Conservation (phyloP, 2,888 invertebrate species). For the Cistogaster globosa region DNA sequence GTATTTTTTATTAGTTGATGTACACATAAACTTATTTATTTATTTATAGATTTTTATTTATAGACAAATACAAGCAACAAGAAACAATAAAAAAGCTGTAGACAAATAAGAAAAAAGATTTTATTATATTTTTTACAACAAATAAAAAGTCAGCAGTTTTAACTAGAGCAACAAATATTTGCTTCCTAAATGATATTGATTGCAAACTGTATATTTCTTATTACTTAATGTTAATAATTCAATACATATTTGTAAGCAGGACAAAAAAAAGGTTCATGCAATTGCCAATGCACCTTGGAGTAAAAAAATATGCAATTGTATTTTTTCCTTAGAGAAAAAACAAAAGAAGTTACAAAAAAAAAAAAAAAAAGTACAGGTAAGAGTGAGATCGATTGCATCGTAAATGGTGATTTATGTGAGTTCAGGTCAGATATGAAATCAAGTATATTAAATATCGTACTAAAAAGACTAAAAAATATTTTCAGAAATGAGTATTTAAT, state of each 20-base stretch:
- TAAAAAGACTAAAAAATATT: too few relatives aligned
- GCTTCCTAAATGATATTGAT: constrained; percentile 53
- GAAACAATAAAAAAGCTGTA: constrained; percentile 27
- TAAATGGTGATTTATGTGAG: too few relatives aligned
- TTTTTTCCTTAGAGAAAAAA: constrained; percentile 11
- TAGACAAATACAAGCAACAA: constrained; percentile 1
- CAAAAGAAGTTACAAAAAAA: too few relatives aligned
- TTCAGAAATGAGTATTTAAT: too few relatives aligned
- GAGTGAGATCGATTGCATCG: too few relatives aligned
- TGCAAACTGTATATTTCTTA: constrained; percentile 38
- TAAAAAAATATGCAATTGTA: background rate
- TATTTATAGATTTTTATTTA: background rate
- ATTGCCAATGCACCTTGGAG: background rate
- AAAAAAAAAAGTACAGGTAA: too few relatives aligned
- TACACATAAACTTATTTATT: constrained; percentile 2
- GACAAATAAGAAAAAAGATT: constrained; percentile 15
- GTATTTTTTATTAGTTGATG: constrained; percentile 15
- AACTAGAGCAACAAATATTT: constrained; percentile 57
- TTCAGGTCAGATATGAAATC: too few relatives aligned
- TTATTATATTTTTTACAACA: constrained; percentile 5
- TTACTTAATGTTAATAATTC: constrained; percentile 43
- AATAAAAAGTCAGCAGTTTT: constrained; percentile 57
- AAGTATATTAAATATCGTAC: too few relatives aligned
- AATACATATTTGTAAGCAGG: constrained; percentile 14
- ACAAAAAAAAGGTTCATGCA: background rate